phyloP scores from a whole-genome alignment of 2,113 vertebrate genomes.

The Lipotes vexillifer region DNA sequence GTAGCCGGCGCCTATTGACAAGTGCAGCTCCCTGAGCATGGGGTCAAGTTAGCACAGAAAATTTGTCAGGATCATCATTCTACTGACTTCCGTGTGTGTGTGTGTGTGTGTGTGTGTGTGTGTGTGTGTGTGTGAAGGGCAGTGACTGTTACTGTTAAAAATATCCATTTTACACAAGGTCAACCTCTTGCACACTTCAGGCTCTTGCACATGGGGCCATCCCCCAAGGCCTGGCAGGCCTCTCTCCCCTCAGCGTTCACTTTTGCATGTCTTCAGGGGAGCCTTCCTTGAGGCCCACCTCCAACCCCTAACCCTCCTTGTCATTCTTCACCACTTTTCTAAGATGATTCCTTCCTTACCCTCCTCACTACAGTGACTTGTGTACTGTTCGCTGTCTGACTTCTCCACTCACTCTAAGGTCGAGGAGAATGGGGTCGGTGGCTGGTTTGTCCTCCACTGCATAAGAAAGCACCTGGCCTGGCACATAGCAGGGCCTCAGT shows the following conservation, averaged over 20 bases:
- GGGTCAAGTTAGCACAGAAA: fast-evolving
- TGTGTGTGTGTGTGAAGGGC: too few species aligned
- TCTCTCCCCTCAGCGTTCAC: background rate
- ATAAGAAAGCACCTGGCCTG: background rate
- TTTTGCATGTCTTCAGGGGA: background rate
- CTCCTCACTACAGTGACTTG: background rate
- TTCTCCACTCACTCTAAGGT: background rate
- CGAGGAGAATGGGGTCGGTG: fast-evolving
- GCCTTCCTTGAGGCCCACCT: background rate
- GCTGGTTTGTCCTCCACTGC: background rate
- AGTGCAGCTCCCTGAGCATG: fast-evolving
- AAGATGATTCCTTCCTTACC: background rate
- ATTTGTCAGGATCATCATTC: too few species aligned
- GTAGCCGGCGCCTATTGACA: background rate
- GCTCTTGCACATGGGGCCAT: background rate
- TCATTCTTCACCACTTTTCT: background rate
- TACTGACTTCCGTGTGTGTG: background rate
- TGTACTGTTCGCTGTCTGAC: background rate
- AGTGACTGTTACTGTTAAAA: background rate
- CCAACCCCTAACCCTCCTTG: background rate
- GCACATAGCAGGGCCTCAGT: background rate
- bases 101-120: fast-evolving
- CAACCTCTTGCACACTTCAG: background rate
- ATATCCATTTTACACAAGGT: background rate
- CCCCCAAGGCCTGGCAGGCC: background rate